Conservation (phyloP, 1,140 invertebrate genomes). For the Leptopilina boulardi region DNA sequence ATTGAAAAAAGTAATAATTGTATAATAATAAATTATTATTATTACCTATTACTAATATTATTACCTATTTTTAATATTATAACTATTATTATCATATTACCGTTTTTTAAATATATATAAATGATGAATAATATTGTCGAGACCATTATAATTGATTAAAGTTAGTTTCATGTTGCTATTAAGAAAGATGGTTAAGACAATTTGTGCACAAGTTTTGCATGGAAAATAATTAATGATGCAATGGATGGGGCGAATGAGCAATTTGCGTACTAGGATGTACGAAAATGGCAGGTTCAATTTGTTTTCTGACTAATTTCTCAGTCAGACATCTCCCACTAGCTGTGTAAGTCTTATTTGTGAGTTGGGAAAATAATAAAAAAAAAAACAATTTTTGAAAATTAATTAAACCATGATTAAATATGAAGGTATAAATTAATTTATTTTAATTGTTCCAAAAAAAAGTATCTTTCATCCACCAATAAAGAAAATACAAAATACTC, state of each 20-base stretch:
- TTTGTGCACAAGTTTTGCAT: background rate
- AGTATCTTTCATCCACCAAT: too few species aligned
- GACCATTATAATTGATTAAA: background rate
- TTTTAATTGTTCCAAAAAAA: too few species aligned
- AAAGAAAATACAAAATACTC: too few species aligned
- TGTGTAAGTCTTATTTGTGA: background rate
- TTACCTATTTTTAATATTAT: too few species aligned
- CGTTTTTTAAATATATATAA: too few species aligned
- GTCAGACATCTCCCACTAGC: background rate
- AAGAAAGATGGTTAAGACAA: background rate
- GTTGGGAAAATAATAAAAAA: background rate
- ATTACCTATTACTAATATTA: too few species aligned
- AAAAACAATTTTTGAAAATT: conserved; percentile 1
- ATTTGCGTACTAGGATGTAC: conserved; percentile 9
- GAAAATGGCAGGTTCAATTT: conserved; percentile 13
- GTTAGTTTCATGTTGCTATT: background rate
- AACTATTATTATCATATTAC: too few species aligned
- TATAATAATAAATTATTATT: too few species aligned
- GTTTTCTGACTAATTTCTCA: conserved; percentile 18
- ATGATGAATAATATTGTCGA: too few species aligned
- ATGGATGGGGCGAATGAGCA: background rate
- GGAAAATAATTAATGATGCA: conserved; percentile 2
- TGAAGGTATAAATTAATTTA: background rate
- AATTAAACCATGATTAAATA: background rate
- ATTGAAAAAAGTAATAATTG: too few species aligned